Conservation (phyloP, 2,797 vertebrate genomes). For the Notamacropus eugenii region DNA sequence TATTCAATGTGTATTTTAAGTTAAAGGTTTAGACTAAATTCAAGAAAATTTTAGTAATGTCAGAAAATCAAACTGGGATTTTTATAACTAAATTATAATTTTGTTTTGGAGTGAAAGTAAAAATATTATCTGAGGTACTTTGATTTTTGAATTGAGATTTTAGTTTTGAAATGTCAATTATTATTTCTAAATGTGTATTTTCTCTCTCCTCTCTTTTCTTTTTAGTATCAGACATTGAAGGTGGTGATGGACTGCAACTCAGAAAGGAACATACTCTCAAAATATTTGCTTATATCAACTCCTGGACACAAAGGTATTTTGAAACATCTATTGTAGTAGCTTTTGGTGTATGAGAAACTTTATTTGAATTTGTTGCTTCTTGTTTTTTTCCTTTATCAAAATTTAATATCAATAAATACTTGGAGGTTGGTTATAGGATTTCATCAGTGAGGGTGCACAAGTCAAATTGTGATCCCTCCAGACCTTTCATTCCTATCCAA, state of each 20-base stretch:
- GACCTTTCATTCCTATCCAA: background rate
- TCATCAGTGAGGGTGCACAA: background rate
- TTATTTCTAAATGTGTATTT: slow-evolving; percentile 7
- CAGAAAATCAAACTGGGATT: background rate
- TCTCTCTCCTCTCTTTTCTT: slow-evolving; percentile 53
- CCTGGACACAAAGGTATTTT: slow-evolving; percentile 97
- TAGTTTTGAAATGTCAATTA: slow-evolving; percentile 52
- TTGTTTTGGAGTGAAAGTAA: slow-evolving; percentile 40
- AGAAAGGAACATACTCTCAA: slow-evolving; percentile 99
- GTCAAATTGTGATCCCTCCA: background rate
- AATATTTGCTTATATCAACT: slow-evolving; percentile 99
- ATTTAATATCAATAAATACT: background rate
- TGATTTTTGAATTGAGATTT: slow-evolving; percentile 48
- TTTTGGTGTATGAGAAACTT: slow-evolving; percentile 59
- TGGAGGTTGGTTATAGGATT: background rate
- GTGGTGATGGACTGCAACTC: slow-evolving; percentile 96
- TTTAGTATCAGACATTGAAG: slow-evolving; percentile 97
- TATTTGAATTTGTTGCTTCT: slow-evolving; percentile 48
- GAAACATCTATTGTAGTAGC: background rate
- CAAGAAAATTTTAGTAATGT: background rate
- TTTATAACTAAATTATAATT: background rate
- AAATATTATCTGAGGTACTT: slow-evolving; percentile 42
- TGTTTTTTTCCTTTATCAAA: background rate
- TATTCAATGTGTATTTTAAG: background rate
- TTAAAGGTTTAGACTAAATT: background rate